These are phyloP conservation scores for Apodemia mormo DNA, from an alignment of 2,888 invertebrate species.

Conservation along the genomic window DNA sequence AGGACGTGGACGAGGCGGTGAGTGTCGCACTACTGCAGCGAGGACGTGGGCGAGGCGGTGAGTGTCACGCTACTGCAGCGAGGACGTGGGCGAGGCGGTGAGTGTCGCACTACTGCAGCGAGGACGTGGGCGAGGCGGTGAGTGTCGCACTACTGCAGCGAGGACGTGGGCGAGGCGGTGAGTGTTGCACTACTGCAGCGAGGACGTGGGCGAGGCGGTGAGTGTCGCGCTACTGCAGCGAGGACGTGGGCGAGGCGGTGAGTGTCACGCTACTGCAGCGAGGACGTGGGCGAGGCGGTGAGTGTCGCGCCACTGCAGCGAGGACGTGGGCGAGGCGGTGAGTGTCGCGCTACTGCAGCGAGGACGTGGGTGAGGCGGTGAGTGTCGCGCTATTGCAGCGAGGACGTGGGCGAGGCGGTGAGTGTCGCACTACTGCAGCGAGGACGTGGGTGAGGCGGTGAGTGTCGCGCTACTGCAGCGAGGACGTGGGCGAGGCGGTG, in stretches of 20 bases:
- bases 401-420: slow-evolving; percentile 85
- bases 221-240: slow-evolving; percentile 11
- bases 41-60: slow-evolving; percentile 85
- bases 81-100: too few species aligned
- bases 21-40: slow-evolving; percentile 80
- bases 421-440: slow-evolving; percentile 10
- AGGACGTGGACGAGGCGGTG: too few species aligned
- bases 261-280: slow-evolving; percentile 70
- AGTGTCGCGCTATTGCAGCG: slow-evolving; percentile 80
- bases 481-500: slow-evolving; percentile 68
- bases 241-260: too few species aligned
- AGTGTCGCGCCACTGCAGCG: slow-evolving; percentile 42
- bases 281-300: slow-evolving; percentile 68
- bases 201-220: slow-evolving; percentile 84
- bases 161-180: slow-evolving; percentile 70
- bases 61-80: slow-evolving; percentile 9
- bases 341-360: slow-evolving; percentile 11
- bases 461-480: slow-evolving; percentile 70
- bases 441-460: too few species aligned
- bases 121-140: slow-evolving; percentile 68
- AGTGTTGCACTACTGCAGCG: slow-evolving; percentile 11
- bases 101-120: slow-evolving; percentile 70
- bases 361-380: too few species aligned
- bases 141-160: slow-evolving; percentile 42
- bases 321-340: slow-evolving; percentile 70